A percentile compares a stretch with the other conserved stretches of the same genome.
Evolutionary conservation across 2,797 vertebrate species (phyloP).

Genomic region (Pyrocephalus nanus): DNA sequence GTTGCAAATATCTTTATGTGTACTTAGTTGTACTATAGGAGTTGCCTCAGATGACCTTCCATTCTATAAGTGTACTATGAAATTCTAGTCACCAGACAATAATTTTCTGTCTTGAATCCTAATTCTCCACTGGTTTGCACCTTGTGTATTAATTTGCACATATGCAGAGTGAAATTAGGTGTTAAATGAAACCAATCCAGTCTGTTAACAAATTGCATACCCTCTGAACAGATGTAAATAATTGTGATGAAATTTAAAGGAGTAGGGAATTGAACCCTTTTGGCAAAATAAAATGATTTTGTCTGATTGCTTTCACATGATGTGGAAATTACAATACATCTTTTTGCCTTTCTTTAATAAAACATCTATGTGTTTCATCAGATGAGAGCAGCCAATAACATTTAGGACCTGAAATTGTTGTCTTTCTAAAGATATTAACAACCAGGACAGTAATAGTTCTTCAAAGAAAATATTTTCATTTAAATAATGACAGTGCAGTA

Average conservation of each 20-base stretch:
- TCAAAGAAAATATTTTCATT: background rate
- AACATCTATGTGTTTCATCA: background rate
- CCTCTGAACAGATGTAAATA: constrained; percentile 2
- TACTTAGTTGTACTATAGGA: background rate
- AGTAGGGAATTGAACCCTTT: background rate
- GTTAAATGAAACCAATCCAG: constrained; percentile 15
- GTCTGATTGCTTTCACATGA: background rate
- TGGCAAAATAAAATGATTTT: background rate
- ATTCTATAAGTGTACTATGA: background rate
- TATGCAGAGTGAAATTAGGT: background rate
- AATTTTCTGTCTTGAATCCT: background rate
- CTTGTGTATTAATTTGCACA: background rate
- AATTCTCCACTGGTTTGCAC: constrained; percentile 12
- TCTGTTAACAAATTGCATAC: background rate
- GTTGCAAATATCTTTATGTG: background rate
- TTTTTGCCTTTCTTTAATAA: background rate
- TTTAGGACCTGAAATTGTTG: background rate
- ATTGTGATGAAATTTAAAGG: background rate
- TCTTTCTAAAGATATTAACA: background rate
- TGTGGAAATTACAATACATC: background rate
- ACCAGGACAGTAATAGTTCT: background rate
- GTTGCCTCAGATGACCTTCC: background rate
- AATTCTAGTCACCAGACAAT: background rate
- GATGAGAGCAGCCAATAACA: background rate
- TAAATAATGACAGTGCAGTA: background rate